phyloP scores from a whole-genome alignment of 2,888 invertebrate species.

The Archips xylosteana region DNA sequence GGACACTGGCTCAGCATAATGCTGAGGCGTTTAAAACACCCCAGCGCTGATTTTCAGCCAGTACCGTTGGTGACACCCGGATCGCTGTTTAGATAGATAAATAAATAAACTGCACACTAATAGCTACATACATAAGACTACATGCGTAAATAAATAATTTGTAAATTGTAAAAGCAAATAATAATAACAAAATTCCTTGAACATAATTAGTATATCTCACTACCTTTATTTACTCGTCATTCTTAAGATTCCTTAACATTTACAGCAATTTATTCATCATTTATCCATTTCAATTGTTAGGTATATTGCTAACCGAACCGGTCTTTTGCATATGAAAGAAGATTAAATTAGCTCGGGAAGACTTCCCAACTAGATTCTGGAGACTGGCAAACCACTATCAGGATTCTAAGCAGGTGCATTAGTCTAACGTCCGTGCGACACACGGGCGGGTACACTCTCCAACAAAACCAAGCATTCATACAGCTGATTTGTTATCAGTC shows the following conservation, averaged over 20 bases:
- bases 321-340: conserved; percentile 30
- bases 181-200: too few relatives aligned
- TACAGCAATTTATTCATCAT: not conserved
- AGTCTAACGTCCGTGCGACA: conserved; percentile 51
- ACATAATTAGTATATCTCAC: too few relatives aligned
- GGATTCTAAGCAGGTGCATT: conserved; percentile 80
- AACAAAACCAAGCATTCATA: conserved; percentile 16
- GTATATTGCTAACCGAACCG: not conserved
- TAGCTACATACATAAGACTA: too few relatives aligned
- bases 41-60: too few relatives aligned
- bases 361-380: conserved; percentile 68
- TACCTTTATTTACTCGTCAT: not conserved
- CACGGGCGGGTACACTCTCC: conserved; percentile 47
- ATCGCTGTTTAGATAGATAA: too few relatives aligned
- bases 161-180: too few relatives aligned
- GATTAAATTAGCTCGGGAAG: conserved; percentile 50
- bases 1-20: too few relatives aligned
- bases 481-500: too few relatives aligned
- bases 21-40: too few relatives aligned
- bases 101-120: too few relatives aligned
- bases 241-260: not conserved
- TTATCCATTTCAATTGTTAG: not conserved
- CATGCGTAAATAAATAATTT: too few relatives aligned
- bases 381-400: conserved; percentile 76
- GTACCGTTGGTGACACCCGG: too few relatives aligned